phyloP scores from a whole-genome alignment of 1,140 invertebrate species.

The Drosophila seguyi region DNA sequence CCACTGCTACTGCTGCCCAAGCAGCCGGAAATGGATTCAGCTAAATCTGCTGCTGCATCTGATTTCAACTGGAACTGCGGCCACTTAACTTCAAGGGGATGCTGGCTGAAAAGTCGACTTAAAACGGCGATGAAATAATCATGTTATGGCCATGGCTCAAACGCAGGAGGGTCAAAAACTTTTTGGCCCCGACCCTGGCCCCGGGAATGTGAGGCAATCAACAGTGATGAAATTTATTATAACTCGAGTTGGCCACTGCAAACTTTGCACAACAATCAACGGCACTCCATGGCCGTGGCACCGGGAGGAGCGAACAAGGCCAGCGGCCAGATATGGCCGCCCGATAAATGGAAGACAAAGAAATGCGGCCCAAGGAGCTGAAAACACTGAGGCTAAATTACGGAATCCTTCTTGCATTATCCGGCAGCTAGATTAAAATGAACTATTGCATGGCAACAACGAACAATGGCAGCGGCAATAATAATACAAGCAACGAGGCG shows the following conservation, averaged over 20 bases:
- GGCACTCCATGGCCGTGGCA: constrained; percentile 8
- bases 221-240: constrained; percentile 76
- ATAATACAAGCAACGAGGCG: constrained; percentile 80
- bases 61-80: constrained; percentile 33
- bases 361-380: constrained; percentile 28
- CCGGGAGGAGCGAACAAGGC: constrained; percentile 4
- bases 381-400: constrained; percentile 62
- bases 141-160: constrained; percentile 50
- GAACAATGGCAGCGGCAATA: constrained; percentile 80
- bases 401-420: constrained; percentile 83
- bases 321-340: constrained; percentile 52
- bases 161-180: constrained; percentile 42
- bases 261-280: constrained; percentile 67
- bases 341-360: constrained; percentile 69
- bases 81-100: constrained; percentile 33
- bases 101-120: constrained; percentile 27
- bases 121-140: constrained; percentile 56
- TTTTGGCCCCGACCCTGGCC: constrained; percentile 36
- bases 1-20: constrained; percentile 38
- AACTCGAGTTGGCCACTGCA: constrained; percentile 59
- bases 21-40: constrained; percentile 34
- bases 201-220: constrained; percentile 66
- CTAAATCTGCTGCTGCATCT: constrained; percentile 28
- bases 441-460: constrained; percentile 77
- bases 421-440: constrained; percentile 82